Percentiles rank a stretch among this genome's conserved stretches.
phyloP scores from a whole-genome alignment of 2,797 vertebrate species.

The Semaprochilodus insignis region DNA sequence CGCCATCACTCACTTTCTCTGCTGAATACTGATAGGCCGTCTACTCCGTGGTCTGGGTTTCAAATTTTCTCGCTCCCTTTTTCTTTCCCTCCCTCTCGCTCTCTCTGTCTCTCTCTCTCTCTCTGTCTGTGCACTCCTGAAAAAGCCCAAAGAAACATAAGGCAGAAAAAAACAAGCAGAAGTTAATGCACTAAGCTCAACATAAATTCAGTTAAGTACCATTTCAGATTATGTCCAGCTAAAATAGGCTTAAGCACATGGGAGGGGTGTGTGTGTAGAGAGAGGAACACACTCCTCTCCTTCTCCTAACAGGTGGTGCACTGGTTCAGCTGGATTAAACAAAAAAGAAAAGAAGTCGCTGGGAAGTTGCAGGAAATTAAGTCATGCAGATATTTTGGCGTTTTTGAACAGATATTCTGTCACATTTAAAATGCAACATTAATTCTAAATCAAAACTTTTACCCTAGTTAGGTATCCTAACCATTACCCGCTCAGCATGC shows the following conservation, averaged over 20 bases:
- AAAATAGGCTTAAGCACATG: conserved; percentile 77
- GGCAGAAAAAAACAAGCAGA: conserved; percentile 71
- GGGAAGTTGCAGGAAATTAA: conserved; percentile 64
- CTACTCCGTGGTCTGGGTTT: conserved; percentile 86
- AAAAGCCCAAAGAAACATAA: conserved; percentile 72
- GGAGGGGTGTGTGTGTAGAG: conserved; percentile 49
- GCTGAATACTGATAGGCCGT: conserved; percentile 88
- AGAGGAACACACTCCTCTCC: not conserved
- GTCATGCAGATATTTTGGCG: conserved; percentile 10
- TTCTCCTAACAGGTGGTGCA: conserved; percentile 17
- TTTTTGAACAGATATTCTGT: not conserved
- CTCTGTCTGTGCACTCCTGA: conserved; percentile 34
- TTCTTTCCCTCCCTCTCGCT: conserved; percentile 52
- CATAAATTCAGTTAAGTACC: conserved; percentile 85
- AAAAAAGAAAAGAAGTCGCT: conserved; percentile 57
- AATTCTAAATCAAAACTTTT: no score
- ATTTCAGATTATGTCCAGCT: conserved; percentile 83
- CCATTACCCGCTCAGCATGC: no score
- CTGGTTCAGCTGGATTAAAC: conserved; percentile 2
- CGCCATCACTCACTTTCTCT: conserved; percentile 86
- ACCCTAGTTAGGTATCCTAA: no score
- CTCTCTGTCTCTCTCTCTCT: conserved; percentile 68
- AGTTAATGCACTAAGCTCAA: conserved; percentile 83
- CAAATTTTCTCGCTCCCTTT: conserved; percentile 78
- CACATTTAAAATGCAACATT: no score